A percentile compares a stretch with the other conserved stretches of the same genome.
phyloP scores from a whole-genome alignment of 53 echinoderm and acorn worm genomes.

The Crossaster papposus region DNA sequence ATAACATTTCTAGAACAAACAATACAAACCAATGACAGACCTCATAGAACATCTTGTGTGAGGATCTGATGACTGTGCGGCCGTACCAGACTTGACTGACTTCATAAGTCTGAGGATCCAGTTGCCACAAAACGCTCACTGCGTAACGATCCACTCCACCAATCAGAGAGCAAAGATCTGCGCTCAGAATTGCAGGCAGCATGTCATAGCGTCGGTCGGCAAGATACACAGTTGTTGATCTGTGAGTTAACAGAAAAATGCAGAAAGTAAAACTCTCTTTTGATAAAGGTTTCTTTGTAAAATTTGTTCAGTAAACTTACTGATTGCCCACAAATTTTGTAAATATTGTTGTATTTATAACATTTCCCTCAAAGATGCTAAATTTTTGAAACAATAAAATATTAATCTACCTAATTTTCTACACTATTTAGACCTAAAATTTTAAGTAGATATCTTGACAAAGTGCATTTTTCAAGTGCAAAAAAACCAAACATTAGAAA shows the following conservation, averaged over 20 bases:
- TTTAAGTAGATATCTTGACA: no score
- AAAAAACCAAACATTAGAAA: no score
- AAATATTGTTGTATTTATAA: no score
- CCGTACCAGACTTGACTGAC: conserved; percentile 84
- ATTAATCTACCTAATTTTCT: no score
- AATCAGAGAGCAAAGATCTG: conserved; percentile 96
- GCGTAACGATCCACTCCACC: conserved; percentile 99
- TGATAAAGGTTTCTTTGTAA: no score
- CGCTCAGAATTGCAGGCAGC: conserved; percentile 91
- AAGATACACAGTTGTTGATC: conserved; percentile 95
- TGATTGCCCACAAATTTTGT: background rate
- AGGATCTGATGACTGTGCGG: conserved; percentile 86
- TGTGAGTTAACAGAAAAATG: conserved; percentile 4
- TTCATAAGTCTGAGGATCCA: conserved; percentile 80
- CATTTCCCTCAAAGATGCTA: no score
- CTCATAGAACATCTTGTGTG: conserved; percentile 99
- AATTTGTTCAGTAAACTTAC: no score
- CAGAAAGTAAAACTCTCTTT: no score
- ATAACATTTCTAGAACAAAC: background rate
- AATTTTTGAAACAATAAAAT: no score
- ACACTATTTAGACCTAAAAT: no score
- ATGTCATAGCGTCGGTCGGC: conserved; percentile 96
- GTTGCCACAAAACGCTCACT: conserved; percentile 95
- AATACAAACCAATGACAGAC: conserved; percentile 26
- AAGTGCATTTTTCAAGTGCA: no score